Conservation (phyloP, 2,797 vertebrate genomes). For the Poeciliopsis gracilis region DNA sequence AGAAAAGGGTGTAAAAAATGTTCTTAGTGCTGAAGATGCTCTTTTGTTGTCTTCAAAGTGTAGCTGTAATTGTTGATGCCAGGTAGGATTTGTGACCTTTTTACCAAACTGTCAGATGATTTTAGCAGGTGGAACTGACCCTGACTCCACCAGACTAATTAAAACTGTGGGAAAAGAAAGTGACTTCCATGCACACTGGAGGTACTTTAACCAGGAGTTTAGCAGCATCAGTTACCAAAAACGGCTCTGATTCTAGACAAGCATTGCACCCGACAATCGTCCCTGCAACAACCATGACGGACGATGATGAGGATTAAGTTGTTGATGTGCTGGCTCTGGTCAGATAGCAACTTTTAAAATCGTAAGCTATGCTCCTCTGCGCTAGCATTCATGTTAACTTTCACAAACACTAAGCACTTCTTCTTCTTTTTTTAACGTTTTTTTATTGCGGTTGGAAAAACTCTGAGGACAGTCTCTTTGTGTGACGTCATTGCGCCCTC, state of each 20-base stretch:
- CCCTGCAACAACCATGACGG: too few species aligned
- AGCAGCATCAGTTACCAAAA: not conserved
- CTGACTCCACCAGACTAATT: constrained; percentile 22
- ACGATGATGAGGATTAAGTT: too few species aligned
- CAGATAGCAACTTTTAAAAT: too few species aligned
- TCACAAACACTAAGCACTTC: too few species aligned
- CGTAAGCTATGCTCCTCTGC: too few species aligned
- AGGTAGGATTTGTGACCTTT: not conserved
- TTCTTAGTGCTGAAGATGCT: not conserved
- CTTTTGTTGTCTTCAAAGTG: not conserved
- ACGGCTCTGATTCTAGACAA: not conserved
- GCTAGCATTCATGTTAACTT: too few species aligned
- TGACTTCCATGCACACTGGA: constrained; percentile 10
- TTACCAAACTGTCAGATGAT: not conserved
- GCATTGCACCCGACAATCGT: too few species aligned
- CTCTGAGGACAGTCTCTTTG: too few species aligned
- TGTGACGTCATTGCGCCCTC: too few species aligned
- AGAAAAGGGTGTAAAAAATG: not conserved
- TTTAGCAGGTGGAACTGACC: constrained; percentile 11
- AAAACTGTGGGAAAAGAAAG: constrained; percentile 13
- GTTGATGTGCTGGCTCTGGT: too few species aligned
- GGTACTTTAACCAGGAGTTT: not conserved
- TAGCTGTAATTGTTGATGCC: not conserved
- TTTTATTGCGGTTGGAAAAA: too few species aligned
- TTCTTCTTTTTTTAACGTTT: too few species aligned